Evolutionary conservation across 37 sponge, comb jelly and placozoan genomes (phyloP).

Genomic region (Halisarca cf. caerulea): DNA sequence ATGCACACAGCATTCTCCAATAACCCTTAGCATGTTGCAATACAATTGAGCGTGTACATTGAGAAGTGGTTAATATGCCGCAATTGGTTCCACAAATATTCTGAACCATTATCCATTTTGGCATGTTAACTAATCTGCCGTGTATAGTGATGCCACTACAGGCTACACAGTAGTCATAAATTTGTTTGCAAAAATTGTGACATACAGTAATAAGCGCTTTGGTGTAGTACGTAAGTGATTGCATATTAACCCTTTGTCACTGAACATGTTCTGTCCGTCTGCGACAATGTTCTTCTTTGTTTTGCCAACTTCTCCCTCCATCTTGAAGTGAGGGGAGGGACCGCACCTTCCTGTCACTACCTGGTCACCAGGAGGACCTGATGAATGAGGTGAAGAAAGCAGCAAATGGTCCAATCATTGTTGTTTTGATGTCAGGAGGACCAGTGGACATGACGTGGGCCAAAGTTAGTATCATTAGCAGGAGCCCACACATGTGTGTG

Average conservation of each 20-base stretch:
- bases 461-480: conserved; percentile 43
- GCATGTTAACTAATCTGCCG: too few species aligned
- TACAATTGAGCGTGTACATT: too few species aligned
- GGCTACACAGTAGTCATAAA: too few species aligned
- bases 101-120: too few species aligned
- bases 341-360: conserved; percentile 54
- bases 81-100: too few species aligned
- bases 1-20: too few species aligned
- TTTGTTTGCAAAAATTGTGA: too few species aligned
- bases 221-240: neutral
- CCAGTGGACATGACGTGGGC: conserved; percentile 75
- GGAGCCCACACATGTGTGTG: neutral
- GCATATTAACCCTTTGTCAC: neutral
- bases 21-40: too few species aligned
- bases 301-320: neutral
- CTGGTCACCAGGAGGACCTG: conserved; percentile 67
- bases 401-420: conserved; percentile 28
- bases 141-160: too few species aligned
- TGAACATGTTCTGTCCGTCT: too few species aligned
- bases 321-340: conserved; percentile 75
- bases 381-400: conserved; percentile 35
- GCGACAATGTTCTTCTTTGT: too few species aligned
- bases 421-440: conserved; percentile 83
- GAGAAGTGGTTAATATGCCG: too few species aligned
- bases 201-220: neutral